Evolutionary conservation across 2,797 vertebrate genomes (phyloP), one percentile per base, ranked within the genome.

Genomic region (Hypotaenidia philippensis): DNA sequence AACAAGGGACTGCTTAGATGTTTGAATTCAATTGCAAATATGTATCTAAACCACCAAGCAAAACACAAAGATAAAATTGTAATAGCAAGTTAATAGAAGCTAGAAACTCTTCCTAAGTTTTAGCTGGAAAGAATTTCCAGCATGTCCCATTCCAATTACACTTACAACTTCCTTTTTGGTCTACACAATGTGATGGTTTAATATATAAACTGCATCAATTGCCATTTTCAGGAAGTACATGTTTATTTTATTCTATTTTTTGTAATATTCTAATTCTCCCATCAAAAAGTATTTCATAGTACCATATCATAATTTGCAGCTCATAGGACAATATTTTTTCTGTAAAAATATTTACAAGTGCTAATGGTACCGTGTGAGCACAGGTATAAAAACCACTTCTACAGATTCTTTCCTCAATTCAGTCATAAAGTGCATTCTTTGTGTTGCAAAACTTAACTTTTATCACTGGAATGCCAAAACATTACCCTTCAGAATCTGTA

Each of bases 1-100:
- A 71, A 45, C 81, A 71, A 77, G 7, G 22, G 36, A 55, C 19
- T 59, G 40, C 41, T 90, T 93, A 93, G 86, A 61, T 93, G 53
- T 69, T 66, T 56, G 63, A 55, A 55, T 71, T 85, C 83, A 57
- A 52, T 47, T 22, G 38, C 59, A 69, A 87, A 53, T 66, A 90
- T 9, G 64, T 80, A 25, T 34, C 31, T 15, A 83, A 89, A 83
- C 50, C 7, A 7, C 6, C 7, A 68, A 82, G 9, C 12, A 74
- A 83, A 90, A 81, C 13, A 77, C 9, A 11, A 94, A 44, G 10
- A 84, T 45, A 20, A 4, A 89, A 45, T 5, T 87, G 11, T 21
- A 91, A 76, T 8, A 70, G 17, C 7, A 90, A 87, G 13, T 56
- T 63, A 82, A 11, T 60, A 55, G 11, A 65, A 61, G 64, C 16